phyloP scores from a whole-genome alignment of 92 coral and sea anemone species.

The Porites evermanni region DNA sequence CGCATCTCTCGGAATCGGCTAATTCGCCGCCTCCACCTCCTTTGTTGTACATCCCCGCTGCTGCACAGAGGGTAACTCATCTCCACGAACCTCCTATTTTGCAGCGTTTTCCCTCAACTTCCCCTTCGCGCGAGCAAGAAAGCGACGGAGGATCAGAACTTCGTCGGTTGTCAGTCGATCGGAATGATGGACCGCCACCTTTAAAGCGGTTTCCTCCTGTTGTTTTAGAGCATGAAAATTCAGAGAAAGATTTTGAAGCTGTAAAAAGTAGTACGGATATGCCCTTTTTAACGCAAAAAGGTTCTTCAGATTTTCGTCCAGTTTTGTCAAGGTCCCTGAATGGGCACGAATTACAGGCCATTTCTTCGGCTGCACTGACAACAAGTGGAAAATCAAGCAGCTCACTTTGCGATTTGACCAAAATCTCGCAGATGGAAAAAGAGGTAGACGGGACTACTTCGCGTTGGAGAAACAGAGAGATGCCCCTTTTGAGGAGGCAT shows the following conservation, averaged over 20 bases:
- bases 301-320: slow-evolving; percentile 8
- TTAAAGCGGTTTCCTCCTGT: slow-evolving; percentile 37
- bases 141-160: slow-evolving; percentile 6
- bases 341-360: slow-evolving; percentile 2
- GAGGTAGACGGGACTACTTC: not conserved
- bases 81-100: slow-evolving; percentile 88
- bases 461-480: slow-evolving; percentile 29
- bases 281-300: not conserved
- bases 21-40: slow-evolving; percentile 79
- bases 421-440: slow-evolving; percentile 9
- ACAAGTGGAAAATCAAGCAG: slow-evolving; percentile 5
- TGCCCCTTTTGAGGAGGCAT: slow-evolving; percentile 49
- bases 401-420: slow-evolving; percentile 36
- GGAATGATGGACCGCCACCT: slow-evolving; percentile 44
- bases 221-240: slow-evolving; percentile 15
- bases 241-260: not conserved
- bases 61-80: slow-evolving; percentile 88
- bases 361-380: not conserved
- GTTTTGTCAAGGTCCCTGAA: not conserved
- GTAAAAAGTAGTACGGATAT: not conserved
- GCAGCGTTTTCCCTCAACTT: slow-evolving; percentile 64
- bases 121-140: slow-evolving; percentile 41
- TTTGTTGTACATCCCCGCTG: slow-evolving; percentile 85
- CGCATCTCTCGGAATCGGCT: slow-evolving; percentile 47
- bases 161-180: slow-evolving; percentile 13